Evolutionary conservation across 2,888 invertebrate species (phyloP), one percentile per base, ranked within the genome.

Genomic region (Leptopterna dolabrata): DNA sequence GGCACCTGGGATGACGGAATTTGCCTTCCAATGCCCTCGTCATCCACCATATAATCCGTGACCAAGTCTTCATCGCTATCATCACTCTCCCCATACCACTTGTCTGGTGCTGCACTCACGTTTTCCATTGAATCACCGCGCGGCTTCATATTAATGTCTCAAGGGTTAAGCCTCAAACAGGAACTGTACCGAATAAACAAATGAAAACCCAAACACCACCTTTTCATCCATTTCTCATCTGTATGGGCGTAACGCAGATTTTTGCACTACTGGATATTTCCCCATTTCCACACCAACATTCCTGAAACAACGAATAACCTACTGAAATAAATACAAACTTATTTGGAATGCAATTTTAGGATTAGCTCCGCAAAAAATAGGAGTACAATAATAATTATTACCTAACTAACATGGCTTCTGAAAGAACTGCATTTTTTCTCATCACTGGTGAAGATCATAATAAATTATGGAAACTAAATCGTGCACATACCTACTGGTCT

Each of bases 21-120:
- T 88, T 87, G 87, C 87, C 86, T 87, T 88, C 88, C 87, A 24
- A 55, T 70, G 6, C 76, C 78, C 13, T 87, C 87, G 19, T 87
- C 87, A 24, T 78, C 76, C 87, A 92, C 91, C 91, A 94, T 93
- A 92, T 95, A 95, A 92, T 95, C 95, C 51, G 95, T 95, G 92
- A 95, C 95, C 93, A 95, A 94, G 94, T 96, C 95, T 92, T 95
- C 95, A 92, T 95, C 95, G 92, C 95, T 95, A 92, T 95, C 95
- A 14, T 81, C 87, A 29, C 82, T 87, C 87, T 94, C 94, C 94
- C 93, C 93, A 88, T 93, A 93, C 91, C 95, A 95, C 92, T 95
- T 95, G 93, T 95, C 95, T 95, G 92, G 0, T 90, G 92, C 29
- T 4, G 19, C 43, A 9, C 36, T 83, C 27, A 47, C 43, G 27